Conservation (phyloP, 1,140 invertebrate species). For the Holcopasites calliopsidis region DNA sequence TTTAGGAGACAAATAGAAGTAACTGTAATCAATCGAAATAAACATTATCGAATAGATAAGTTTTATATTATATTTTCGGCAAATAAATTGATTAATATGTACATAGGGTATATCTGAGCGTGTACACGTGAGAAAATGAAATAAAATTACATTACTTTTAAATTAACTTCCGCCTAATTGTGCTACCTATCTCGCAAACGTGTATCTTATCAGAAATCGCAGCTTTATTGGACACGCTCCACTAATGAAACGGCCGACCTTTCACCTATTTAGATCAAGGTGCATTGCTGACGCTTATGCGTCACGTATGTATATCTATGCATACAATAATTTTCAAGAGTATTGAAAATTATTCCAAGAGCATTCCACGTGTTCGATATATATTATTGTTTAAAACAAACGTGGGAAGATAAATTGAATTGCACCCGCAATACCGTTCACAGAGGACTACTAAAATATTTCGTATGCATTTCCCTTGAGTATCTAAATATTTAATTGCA, state of each 20-base stretch:
- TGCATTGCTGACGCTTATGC: neutral
- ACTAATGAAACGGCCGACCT: constrained; percentile 20
- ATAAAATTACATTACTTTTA: constrained; percentile 53
- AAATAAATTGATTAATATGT: constrained; percentile 38
- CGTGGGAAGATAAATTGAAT: neutral
- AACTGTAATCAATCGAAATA: neutral
- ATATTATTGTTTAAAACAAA: neutral
- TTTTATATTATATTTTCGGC: constrained; percentile 29
- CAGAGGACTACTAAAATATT: neutral
- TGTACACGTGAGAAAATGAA: constrained; percentile 27
- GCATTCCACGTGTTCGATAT: neutral
- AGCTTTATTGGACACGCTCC: constrained; percentile 45
- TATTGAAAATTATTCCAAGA: too few relatives aligned
- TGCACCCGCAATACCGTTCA: too few relatives aligned
- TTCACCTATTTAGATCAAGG: neutral
- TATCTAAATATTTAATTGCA: constrained; percentile 25
- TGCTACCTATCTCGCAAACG: neutral
- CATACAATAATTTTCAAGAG: neutral
- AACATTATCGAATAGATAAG: neutral
- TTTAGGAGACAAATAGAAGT: neutral
- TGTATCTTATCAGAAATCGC: constrained; percentile 45
- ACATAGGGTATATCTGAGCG: constrained; percentile 27
- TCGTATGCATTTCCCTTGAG: neutral
- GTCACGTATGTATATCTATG: constrained; percentile 10
- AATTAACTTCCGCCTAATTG: constrained; percentile 8